Conservation (phyloP, 2,113 vertebrate species). For the Ceratotherium simum region DNA sequence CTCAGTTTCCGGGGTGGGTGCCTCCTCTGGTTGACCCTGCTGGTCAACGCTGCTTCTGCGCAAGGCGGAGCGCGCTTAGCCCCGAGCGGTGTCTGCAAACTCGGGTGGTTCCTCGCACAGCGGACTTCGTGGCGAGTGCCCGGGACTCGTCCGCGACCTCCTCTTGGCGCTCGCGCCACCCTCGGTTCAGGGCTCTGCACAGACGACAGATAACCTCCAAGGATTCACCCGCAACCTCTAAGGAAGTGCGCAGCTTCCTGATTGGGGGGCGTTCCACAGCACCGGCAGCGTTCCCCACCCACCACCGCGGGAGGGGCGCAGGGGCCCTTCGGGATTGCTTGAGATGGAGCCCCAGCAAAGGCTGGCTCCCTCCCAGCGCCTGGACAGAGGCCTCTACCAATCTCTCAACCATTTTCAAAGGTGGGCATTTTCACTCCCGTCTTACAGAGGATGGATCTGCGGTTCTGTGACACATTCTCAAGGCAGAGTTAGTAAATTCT, state of each 20-base stretch:
- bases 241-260: background rate
- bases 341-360: accelerated
- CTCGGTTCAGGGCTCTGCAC: accelerated
- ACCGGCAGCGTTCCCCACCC: accelerated
- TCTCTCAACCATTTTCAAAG: background rate
- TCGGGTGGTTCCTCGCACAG: accelerated
- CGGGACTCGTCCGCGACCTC: accelerated
- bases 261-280: accelerated
- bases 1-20: background rate
- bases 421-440: background rate
- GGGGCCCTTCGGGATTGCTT: accelerated
- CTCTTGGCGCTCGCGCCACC: accelerated
- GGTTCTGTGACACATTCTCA: background rate
- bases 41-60: accelerated
- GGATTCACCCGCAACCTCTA: accelerated
- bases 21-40: background rate
- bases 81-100: accelerated
- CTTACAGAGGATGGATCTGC: background rate
- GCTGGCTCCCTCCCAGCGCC: accelerated
- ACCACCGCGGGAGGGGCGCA: accelerated
- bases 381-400: too few species aligned
- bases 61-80: background rate
- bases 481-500: background rate
- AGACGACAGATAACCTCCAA: accelerated
- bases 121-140: accelerated